phyloP scores from a whole-genome alignment of 2,797 vertebrate genomes.

The Lates japonicus region DNA sequence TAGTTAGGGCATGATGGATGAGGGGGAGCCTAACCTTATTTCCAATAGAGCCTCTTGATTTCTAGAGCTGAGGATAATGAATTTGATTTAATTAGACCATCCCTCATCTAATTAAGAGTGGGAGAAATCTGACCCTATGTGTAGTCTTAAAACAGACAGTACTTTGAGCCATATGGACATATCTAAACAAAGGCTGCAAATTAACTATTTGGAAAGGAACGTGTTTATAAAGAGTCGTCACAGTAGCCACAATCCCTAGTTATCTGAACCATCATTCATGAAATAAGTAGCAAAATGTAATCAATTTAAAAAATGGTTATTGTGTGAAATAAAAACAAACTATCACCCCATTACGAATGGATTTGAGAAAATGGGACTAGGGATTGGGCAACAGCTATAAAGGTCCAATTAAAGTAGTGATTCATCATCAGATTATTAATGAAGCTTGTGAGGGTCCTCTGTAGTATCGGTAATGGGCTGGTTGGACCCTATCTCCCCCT shows the following conservation, averaged over 20 bases:
- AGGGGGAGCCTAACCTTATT: conserved; percentile 93
- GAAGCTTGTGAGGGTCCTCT: conserved; percentile 85
- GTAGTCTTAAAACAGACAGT: conserved; percentile 72
- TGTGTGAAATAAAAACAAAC: conserved; percentile 76
- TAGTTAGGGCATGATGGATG: conserved; percentile 99
- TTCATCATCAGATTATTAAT: conserved; percentile 92
- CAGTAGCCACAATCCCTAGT: conserved; percentile 38
- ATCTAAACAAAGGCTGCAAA: conserved; percentile 48
- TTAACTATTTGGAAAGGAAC: conserved; percentile 28
- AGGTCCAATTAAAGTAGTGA: conserved; percentile 90
- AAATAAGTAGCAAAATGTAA: conserved; percentile 65
- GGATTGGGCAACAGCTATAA: conserved; percentile 89
- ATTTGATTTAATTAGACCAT: conserved; percentile 99
- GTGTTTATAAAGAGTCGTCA: conserved; percentile 33
- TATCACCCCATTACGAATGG: conserved; percentile 65
- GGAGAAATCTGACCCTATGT: conserved; percentile 90
- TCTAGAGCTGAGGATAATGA: conserved; percentile 99
- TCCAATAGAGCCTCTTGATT: conserved; percentile 96
- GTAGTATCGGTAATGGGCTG: conserved; percentile 87
- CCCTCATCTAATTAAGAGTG: conserved; percentile 97
- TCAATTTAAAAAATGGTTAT: conserved; percentile 70
- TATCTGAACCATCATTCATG: conserved; percentile 47
- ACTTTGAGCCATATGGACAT: conserved; percentile 52
- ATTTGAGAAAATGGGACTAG: conserved; percentile 68
- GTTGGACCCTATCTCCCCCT: conserved; percentile 83